Percentiles rank a stretch among this genome's conserved stretches.
phyloP scores from a whole-genome alignment of 2,888 invertebrate species.

The Drosophila subsilvestris region DNA sequence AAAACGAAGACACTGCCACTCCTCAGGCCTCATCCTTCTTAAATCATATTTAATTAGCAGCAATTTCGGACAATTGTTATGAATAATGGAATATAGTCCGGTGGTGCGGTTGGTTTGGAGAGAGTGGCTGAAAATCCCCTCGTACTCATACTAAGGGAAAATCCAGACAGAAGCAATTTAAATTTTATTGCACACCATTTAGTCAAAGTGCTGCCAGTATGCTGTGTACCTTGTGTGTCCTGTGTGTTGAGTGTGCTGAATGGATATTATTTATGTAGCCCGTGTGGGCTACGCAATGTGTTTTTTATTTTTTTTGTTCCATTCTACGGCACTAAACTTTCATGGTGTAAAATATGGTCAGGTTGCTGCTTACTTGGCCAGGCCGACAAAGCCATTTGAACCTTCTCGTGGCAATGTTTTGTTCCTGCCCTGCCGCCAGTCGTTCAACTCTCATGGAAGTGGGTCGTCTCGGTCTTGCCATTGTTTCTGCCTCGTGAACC shows the following conservation, averaged over 20 bases:
- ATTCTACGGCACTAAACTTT: conserved; percentile 33
- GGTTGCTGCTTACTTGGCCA: conserved; percentile 54
- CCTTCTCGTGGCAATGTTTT: conserved; percentile 31
- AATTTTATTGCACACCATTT: conserved; percentile 69
- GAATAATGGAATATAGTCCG: conserved; percentile 4
- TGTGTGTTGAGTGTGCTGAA: conserved; percentile 9
- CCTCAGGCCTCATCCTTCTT: conserved; percentile 5
- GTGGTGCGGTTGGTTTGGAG: not conserved
- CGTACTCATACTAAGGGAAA: conserved; percentile 13
- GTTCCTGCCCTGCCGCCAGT: conserved; percentile 10
- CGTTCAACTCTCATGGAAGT: conserved; percentile 36
- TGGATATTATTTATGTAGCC: conserved; percentile 59
- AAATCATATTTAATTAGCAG: conserved; percentile 67
- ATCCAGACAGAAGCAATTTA: conserved; percentile 68
- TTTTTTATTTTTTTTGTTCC: conserved; percentile 21
- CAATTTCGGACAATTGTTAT: conserved; percentile 46
- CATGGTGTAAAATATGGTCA: conserved; percentile 51
- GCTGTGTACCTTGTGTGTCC: conserved; percentile 5
- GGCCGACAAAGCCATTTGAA: conserved; percentile 56
- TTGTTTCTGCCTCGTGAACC: conserved; percentile 25
- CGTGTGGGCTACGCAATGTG: conserved; percentile 44
- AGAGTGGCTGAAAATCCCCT: not conserved
- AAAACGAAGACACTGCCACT: conserved; percentile 38
- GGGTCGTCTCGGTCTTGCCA: conserved; percentile 9
- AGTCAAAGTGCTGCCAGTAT: conserved; percentile 54